phyloP scores from a whole-genome alignment of 2,888 invertebrate genomes.

The Synanthedon vespiformis region DNA sequence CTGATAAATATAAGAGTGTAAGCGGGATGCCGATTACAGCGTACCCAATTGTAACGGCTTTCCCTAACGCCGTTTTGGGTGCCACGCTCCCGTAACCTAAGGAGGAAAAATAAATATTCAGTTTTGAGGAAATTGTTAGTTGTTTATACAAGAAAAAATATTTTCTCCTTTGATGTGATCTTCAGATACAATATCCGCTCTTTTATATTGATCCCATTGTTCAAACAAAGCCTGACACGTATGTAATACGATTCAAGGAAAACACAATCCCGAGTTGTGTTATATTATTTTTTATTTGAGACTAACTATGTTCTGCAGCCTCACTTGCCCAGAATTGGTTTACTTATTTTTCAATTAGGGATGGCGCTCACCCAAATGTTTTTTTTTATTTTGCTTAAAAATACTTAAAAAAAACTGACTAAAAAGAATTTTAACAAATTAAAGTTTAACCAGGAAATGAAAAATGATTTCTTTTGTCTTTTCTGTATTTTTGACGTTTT shows the following conservation, averaged over 20 bases:
- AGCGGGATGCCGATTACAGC: conserved; percentile 89
- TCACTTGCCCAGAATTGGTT: too few species aligned
- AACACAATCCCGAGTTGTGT: not conserved
- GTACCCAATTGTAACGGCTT: conserved; percentile 91
- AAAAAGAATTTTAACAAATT: too few species aligned
- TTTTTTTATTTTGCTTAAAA: too few species aligned
- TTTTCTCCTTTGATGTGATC: not conserved
- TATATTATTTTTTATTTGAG: not conserved
- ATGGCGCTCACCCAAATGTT: too few species aligned
- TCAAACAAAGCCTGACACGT: not conserved
- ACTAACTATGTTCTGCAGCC: too few species aligned
- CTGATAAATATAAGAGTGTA: conserved; percentile 88
- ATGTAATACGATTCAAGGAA: not conserved
- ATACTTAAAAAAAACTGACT: too few species aligned
- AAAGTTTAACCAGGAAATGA: too few species aligned
- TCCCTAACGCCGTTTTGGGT: conserved; percentile 90
- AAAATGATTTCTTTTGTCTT: too few species aligned
- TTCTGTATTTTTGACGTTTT: too few species aligned
- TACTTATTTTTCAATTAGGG: too few species aligned
- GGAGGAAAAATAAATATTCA: conserved; percentile 20
- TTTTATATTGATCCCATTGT: not conserved
- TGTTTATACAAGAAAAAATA: conserved; percentile 1
- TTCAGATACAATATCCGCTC: not conserved
- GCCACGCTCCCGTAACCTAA: conserved; percentile 94
- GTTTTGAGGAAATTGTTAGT: not conserved